Base-by-base conservation (phyloP, 2,888 invertebrate genomes). In the Rhimphoctona megacephalus region DNA sequence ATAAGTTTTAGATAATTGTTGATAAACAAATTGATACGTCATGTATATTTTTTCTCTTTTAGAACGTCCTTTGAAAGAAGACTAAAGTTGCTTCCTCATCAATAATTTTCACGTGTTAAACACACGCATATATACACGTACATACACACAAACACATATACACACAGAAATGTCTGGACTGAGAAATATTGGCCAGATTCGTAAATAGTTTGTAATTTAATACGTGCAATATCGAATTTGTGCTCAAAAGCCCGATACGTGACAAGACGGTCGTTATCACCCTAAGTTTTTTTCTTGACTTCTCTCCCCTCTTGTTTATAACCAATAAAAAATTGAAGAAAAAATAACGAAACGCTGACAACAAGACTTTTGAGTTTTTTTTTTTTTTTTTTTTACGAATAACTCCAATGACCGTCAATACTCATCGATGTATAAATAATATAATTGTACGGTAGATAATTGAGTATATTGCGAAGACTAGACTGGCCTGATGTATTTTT, bases 401-500 rank as follows among this genome's bases (percentile, higher is more conserved):
- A 69, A 69, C 77, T 72, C 54, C 52, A 81, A 77, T 69, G 69
- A 70, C 46, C 69, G 69, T 66, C 43, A 19, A 79, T 76, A 83
- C 61, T 82, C 46, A 52, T 69, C 52, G 79, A 79, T 54, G 74
- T 81, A 73, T 25, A 74, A 49, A 84, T 72, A 70, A 72, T 8
- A 19, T 33, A 70, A 66, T 46, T 61, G 30, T 61, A 66, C 43
- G 25, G 86, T 79, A 43, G 67, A 57, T 54, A 30, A 74, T 69
- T 73, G 85, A 83, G 83, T 83, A 54, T 36, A 83, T 25, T 78
- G 61, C 73, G 67, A 69, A 54, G 76, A 87, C 81, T 83, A 85
- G 85, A 86, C 78, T 86, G 83, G 86, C 87, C 82, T 83, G 88
- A 85, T 66, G 69, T 85, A 83, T 87, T 87, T 79, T 87, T 81